A percentile compares a stretch with the other conserved stretches of the same genome.
These are phyloP conservation scores for Sorex fumeus DNA, from an alignment of 2,113 vertebrate species.

Conservation along the genomic window DNA sequence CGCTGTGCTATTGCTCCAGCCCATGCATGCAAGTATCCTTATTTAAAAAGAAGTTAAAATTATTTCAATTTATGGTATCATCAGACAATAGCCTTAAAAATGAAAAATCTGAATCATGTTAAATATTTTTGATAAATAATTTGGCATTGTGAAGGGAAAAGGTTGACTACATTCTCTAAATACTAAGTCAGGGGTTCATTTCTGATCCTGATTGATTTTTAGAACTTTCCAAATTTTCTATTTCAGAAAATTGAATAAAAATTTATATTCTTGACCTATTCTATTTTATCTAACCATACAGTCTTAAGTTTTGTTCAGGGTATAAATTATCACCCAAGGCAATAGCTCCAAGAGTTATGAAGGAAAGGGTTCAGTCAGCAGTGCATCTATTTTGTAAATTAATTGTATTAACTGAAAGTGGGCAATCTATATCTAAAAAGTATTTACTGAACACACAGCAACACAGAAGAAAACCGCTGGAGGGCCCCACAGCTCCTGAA, in stretches of 20 bases:
- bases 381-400: constrained; percentile 29
- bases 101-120: not conserved
- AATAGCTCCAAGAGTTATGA: not conserved
- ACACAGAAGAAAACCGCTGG: too few relatives aligned
- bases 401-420: constrained; percentile 26
- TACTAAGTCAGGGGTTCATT: not conserved
- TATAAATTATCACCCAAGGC: not conserved
- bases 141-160: not conserved
- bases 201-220: constrained; percentile 17
- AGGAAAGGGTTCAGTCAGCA: not conserved
- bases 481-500: too few relatives aligned
- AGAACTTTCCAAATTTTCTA: not conserved
- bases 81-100: not conserved
- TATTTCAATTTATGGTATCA: not conserved
- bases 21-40: not conserved
- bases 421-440: not conserved
- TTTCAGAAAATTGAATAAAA: not conserved
- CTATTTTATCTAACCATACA: not conserved
- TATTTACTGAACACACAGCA: too few relatives aligned
- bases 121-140: not conserved
- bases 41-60: constrained; percentile 11
- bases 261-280: not conserved
- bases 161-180: not conserved
- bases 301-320: not conserved
- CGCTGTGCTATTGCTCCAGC: too few relatives aligned